A percentile compares a stretch with the other conserved stretches of the same genome.
phyloP scores from a whole-genome alignment of 2,113 vertebrate species.

The Etia nguti region DNA sequence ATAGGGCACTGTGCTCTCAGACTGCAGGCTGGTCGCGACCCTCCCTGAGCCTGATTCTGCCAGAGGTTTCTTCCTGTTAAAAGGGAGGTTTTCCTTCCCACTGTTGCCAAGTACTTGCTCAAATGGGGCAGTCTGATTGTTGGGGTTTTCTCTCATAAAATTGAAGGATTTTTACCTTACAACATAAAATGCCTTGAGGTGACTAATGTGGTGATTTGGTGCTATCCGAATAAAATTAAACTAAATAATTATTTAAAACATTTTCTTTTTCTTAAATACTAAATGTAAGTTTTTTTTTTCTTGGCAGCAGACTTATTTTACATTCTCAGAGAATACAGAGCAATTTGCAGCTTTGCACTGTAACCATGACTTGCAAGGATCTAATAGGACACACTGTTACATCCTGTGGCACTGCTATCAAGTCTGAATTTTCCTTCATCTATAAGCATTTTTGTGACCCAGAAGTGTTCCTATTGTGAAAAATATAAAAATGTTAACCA shows the following conservation, averaged over 20 bases:
- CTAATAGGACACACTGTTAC: neutral
- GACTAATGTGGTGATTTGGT: neutral
- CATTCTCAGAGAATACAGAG: neutral
- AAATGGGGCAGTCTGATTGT: neutral
- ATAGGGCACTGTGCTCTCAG: neutral
- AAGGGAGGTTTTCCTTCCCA: neutral
- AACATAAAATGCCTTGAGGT: neutral
- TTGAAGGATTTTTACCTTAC: neutral
- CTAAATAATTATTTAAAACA: neutral
- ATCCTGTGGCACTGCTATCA: neutral
- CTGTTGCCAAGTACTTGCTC: neutral
- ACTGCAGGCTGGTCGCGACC: neutral
- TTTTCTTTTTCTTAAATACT: neutral
- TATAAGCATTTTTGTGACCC: neutral
- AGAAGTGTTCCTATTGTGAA: neutral
- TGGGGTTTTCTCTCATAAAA: neutral
- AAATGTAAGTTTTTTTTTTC: neutral
- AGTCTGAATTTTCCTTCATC: neutral
- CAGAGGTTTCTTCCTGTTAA: neutral
- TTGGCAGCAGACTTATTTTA: neutral
- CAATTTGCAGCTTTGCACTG: neutral
- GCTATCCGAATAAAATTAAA: neutral
- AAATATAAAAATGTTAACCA: neutral
- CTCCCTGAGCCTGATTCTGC: neutral
- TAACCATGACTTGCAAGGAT: neutral